Conservation (phyloP, 2,888 invertebrate species). For the Apoda limacodes region DNA sequence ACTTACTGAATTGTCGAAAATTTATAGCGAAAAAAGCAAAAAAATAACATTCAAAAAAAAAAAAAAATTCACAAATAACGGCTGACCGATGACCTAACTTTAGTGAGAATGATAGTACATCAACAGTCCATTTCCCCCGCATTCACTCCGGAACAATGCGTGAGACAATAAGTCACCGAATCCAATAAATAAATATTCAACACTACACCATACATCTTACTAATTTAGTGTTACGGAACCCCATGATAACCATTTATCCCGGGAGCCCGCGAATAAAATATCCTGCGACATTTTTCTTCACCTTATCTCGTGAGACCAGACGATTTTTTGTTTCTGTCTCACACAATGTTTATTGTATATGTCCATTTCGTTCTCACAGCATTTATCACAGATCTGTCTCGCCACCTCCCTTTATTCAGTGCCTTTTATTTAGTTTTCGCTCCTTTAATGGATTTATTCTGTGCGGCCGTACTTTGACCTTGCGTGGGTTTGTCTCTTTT, state of each 20-base stretch:
- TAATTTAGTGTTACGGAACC: constrained; percentile 62
- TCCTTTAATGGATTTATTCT: constrained; percentile 60
- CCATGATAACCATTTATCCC: constrained; percentile 63
- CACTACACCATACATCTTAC: constrained; percentile 56
- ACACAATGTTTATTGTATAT: constrained; percentile 17
- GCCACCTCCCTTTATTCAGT: constrained; percentile 41
- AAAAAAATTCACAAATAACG: too few relatives aligned
- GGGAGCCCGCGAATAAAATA: constrained; percentile 54
- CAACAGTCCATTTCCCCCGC: constrained; percentile 20
- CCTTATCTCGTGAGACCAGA: constrained; percentile 60
- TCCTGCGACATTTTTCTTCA: constrained; percentile 64
- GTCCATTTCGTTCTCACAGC: constrained; percentile 26
- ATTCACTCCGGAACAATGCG: constrained; percentile 18
- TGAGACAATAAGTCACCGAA: constrained; percentile 38
- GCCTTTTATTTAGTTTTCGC: constrained; percentile 63
- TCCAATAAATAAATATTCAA: constrained; percentile 63
- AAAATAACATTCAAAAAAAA: too few relatives aligned
- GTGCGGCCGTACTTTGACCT: constrained; percentile 47
- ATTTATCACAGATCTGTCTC: constrained; percentile 37
- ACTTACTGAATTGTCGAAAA: too few relatives aligned
- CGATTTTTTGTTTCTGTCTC: constrained; percentile 30
- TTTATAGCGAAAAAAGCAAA: too few relatives aligned
- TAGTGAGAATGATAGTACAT: too few relatives aligned
- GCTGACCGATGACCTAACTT: too few relatives aligned
- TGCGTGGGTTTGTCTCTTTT: constrained; percentile 35